Conservation (phyloP, 2,113 vertebrate genomes). For the Amia ocellicauda region DNA sequence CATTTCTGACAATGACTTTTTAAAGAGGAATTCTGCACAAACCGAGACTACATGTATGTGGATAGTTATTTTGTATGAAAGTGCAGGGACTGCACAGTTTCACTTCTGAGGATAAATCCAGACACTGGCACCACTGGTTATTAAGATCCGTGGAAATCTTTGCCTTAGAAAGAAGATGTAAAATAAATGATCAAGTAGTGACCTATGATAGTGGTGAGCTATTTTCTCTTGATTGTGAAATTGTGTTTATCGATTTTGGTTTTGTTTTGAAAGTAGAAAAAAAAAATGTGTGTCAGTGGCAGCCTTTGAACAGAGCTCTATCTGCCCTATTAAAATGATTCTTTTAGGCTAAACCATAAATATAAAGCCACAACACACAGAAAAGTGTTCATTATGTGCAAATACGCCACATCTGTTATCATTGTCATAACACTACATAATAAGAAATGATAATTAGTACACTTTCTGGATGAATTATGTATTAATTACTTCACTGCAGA, state of each 20-base stretch:
- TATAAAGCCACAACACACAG: slow-evolving; percentile 42
- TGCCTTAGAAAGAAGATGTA: slow-evolving; percentile 34
- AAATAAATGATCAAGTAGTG: slow-evolving; percentile 52
- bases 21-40: too few species aligned
- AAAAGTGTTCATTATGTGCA: slow-evolving; percentile 27
- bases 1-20: too few species aligned
- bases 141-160: slow-evolving; percentile 14
- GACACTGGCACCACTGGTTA: neutral
- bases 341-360: slow-evolving; percentile 57
- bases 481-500: slow-evolving; percentile 67
- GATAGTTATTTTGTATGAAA: too few species aligned
- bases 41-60: too few species aligned
- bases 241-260: slow-evolving; percentile 69
- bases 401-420: slow-evolving; percentile 38
- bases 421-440: slow-evolving; percentile 40
- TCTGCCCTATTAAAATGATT: slow-evolving; percentile 51
- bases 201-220: slow-evolving; percentile 46
- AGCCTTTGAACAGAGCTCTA: slow-evolving; percentile 52
- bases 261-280: slow-evolving; percentile 58
- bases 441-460: slow-evolving; percentile 48
- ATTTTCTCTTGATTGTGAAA: slow-evolving; percentile 53
- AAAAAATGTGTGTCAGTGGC: slow-evolving; percentile 62
- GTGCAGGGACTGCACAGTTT: too few species aligned
- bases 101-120: too few species aligned
- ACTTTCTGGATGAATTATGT: slow-evolving; percentile 65